phyloP scores from a whole-genome alignment of 92 coral and sea anemone species.

The Heteractis magnifica region DNA sequence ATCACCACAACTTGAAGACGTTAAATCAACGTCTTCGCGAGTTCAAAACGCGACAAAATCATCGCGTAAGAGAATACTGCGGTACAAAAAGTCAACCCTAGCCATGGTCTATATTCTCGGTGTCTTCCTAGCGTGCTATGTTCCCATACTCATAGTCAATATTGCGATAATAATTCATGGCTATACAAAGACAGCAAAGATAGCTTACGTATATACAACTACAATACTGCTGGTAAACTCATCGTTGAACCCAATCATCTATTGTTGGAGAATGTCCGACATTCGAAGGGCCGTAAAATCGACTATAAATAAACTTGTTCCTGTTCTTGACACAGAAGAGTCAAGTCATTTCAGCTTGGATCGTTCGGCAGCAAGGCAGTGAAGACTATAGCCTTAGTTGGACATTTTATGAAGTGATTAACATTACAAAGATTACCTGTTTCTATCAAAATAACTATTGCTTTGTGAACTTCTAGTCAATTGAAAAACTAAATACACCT shows the following conservation, averaged over 20 bases:
- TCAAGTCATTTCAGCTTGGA: not conserved
- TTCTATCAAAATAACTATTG: too few relatives aligned
- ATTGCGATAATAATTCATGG: slow-evolving; percentile 33
- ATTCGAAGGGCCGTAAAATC: slow-evolving; percentile 64
- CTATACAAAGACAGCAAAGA: slow-evolving; percentile 43
- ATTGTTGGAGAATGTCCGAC: slow-evolving; percentile 70
- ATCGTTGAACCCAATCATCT: slow-evolving; percentile 60
- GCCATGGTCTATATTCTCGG: slow-evolving; percentile 70
- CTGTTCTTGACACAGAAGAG: not conserved
- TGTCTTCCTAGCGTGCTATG: slow-evolving; percentile 51
- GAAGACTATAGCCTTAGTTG: not conserved
- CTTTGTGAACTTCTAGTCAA: too few relatives aligned
- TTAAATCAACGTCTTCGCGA: not conserved
- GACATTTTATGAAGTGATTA: too few relatives aligned
- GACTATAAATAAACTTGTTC: slow-evolving; percentile 7
- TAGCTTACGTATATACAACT: slow-evolving; percentile 49
- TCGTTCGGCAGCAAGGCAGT: not conserved
- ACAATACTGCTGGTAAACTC: slow-evolving; percentile 57
- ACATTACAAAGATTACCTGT: too few relatives aligned
- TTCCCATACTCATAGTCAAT: slow-evolving; percentile 56
- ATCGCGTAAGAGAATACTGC: slow-evolving; percentile 11
- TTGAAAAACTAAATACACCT: too few relatives aligned
- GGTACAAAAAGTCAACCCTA: slow-evolving; percentile 63
- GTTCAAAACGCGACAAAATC: not conserved
- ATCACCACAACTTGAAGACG: too few relatives aligned